Conservation (phyloP, 2,888 invertebrate species). For the Chrysolina oricalcia region DNA sequence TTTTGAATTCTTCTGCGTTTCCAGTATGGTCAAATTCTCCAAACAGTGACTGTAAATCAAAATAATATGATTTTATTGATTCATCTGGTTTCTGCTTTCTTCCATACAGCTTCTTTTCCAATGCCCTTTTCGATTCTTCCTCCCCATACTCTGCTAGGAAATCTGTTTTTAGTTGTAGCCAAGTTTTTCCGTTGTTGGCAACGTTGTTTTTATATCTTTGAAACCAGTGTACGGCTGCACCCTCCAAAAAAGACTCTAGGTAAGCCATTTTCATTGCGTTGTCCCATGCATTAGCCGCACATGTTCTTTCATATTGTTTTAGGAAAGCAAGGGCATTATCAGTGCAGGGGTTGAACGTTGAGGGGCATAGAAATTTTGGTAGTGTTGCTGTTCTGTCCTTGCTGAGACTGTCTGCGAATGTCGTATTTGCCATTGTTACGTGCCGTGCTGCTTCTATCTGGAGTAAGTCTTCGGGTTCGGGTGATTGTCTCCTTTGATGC, state of each 20-base stretch:
- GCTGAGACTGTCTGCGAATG: conserved; percentile 2
- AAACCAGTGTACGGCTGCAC: conserved; percentile 33
- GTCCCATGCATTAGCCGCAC: conserved; percentile 29
- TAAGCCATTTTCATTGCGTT: conserved; percentile 34
- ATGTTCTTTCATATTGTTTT: conserved; percentile 29
- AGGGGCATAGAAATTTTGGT: conserved; percentile 1
- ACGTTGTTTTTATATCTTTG: neutral
- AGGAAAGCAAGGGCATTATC: conserved; percentile 17
- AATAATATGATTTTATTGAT: too few relatives aligned
- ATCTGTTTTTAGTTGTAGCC: conserved; percentile 26
- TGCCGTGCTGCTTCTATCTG: neutral
- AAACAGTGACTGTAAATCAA: too few relatives aligned
- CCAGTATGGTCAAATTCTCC: neutral
- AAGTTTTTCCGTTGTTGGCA: conserved; percentile 21
- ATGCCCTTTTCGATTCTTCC: too few relatives aligned
- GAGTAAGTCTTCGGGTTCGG: neutral
- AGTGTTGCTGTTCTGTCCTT: neutral
- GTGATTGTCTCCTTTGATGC: neutral
- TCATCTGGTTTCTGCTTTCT: too few relatives aligned
- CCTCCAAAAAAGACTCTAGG: conserved; percentile 35
- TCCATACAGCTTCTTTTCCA: too few relatives aligned
- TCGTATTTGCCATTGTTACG: neutral
- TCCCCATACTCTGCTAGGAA: too few relatives aligned
- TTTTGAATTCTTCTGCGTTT: conserved; percentile 31
- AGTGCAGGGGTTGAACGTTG: neutral